Evolutionary conservation across 2,888 invertebrate species (phyloP), one percentile per base, ranked within the genome.

Genomic region (Drosophila kambysellisi): DNA sequence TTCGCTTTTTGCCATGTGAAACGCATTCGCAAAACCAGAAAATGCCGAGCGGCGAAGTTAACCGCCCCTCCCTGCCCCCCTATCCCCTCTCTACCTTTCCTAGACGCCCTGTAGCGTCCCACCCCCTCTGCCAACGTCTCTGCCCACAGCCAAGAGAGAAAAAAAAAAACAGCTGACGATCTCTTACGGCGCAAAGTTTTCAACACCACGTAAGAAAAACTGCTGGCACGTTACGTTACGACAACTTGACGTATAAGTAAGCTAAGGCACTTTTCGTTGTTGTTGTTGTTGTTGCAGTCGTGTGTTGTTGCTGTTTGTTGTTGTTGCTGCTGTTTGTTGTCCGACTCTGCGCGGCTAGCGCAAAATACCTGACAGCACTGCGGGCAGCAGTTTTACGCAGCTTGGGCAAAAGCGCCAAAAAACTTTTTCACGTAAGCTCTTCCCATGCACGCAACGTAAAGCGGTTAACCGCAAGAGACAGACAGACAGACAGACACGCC

Each of bases 1-100:
- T 85, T 85, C 85, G 86, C 85, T 85, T 85, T 89, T 89, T 82
- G 90, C 88, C 86, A 82, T 84, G 84, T 89, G 46, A 89, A 89
- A 89, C 91, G 83, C 86, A 84, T 87, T 91, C 88, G 90, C 91
- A 90, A 88, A 74, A 78, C 69, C 39, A 25, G 20, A 54, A 54
- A 54, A 56, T 39, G 35, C 35, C 54, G 67, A 63, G 64, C 65
- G 61, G 50, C 65, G 35, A 35, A 33, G 52, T 20, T 33, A 43
- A 15, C 35, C 39, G 29, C 39, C 56, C 41, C n/a, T 15, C 3
- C 17, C 12, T 11, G 9, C 20, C 9, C 20, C 12, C 33, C 41
- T 20, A 6, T 3, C 35, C 35, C 32, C 17, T 8, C 33, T 20
- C 5, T 29, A 29, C 9, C 50, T 17, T 50, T 17, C 29, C 50